Conservation (phyloP, 2,113 vertebrate species). For the Boleophthalmus pectinirostris region DNA sequence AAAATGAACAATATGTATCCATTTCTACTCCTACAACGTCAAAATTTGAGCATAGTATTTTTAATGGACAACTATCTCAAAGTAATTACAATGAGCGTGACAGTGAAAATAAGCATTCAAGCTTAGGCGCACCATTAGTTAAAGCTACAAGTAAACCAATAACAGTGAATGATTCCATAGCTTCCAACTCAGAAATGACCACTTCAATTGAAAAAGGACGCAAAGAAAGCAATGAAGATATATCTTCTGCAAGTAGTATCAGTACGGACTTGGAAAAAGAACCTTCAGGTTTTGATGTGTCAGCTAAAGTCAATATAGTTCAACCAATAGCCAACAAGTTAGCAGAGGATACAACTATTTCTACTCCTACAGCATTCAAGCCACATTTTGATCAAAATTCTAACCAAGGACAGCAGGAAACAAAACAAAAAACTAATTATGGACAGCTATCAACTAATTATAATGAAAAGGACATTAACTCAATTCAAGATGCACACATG, state of each 20-base stretch:
- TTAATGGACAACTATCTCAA: slow-evolving; percentile 19
- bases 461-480: not conserved
- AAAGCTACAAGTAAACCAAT: not conserved
- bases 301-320: not conserved
- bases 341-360: not conserved
- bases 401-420: not conserved
- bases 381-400: not conserved
- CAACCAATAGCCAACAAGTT: not conserved
- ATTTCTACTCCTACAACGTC: not conserved
- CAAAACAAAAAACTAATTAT: not conserved
- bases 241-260: not conserved
- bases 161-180: not conserved
- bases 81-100: not conserved
- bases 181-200: not conserved
- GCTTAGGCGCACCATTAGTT: not conserved
- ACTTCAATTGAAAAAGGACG: not conserved
- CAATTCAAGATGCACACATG: slow-evolving; percentile 8
- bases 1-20: not conserved
- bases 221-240: not conserved
- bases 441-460: not conserved
- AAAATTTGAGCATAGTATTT: slow-evolving; percentile 23
- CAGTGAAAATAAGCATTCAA: not conserved
- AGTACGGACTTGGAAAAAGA: not conserved
- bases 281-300: not conserved
- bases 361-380: not conserved